Conservation (phyloP, 2,888 invertebrate species). For the Autographa pulchrina region DNA sequence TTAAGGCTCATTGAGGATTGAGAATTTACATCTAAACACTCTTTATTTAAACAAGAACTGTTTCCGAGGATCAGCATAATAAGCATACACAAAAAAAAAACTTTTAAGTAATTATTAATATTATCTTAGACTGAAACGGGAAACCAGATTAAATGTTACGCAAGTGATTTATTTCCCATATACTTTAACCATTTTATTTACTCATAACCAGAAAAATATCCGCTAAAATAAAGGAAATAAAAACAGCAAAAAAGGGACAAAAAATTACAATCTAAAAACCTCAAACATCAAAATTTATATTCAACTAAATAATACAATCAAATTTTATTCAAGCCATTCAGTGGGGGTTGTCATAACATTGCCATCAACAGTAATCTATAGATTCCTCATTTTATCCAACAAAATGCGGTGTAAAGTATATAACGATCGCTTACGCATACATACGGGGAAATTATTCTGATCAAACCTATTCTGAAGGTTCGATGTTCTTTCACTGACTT, state of each 20-base stretch:
- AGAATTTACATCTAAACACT: no score
- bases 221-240: background rate
- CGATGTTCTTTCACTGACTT: conserved; percentile 54
- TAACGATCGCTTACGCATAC: conserved; percentile 70
- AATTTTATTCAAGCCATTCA: conserved; percentile 55
- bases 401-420: conserved; percentile 63
- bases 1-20: no score
- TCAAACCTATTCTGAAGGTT: conserved; percentile 57
- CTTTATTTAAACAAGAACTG: no score
- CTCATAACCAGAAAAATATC: background rate
- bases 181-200: no score
- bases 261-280: background rate
- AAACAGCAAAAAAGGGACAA: background rate
- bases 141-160: no score
- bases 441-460: conserved; percentile 80
- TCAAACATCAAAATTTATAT: no score
- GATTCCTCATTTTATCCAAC: conserved; percentile 71
- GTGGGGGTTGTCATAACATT: conserved; percentile 34
- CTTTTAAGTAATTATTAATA: no score
- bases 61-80: no score
- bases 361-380: conserved; percentile 65
- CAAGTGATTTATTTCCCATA: no score
- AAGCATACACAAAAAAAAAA: no score
- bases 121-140: no score
- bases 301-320: conserved; percentile 42